A percentile compares a stretch with the other conserved stretches of the same genome.
Evolutionary conservation across 2,113 vertebrate genomes (phyloP).

Genomic region (Nettapus auritus): DNA sequence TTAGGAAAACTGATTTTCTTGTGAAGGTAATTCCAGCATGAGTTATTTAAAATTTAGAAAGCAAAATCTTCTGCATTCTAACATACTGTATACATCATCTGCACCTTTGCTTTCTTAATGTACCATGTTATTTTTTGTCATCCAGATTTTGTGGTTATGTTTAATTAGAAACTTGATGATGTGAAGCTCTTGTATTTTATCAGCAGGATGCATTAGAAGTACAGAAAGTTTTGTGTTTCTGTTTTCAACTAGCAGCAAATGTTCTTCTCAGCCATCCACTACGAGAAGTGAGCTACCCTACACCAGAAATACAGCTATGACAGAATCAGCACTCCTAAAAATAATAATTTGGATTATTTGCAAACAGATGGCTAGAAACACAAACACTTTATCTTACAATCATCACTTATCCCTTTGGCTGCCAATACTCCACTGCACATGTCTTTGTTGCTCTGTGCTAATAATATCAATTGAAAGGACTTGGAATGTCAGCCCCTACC

Average conservation of each 20-base stretch:
- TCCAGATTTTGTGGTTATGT: not conserved
- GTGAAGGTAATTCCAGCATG: not conserved
- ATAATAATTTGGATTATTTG: constrained; percentile 58
- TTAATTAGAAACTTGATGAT: not conserved
- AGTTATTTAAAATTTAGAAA: not conserved
- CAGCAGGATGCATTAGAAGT: not conserved
- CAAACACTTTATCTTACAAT: constrained; percentile 45
- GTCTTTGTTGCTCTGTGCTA: constrained; percentile 31
- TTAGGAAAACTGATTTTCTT: not conserved
- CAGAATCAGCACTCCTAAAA: constrained; percentile 27
- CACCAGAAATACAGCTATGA: not conserved
- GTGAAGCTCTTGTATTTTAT: not conserved
- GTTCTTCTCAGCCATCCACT: constrained; percentile 1
- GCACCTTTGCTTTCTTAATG: not conserved
- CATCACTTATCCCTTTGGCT: constrained; percentile 57
- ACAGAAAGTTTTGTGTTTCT: not conserved
- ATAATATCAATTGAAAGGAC: constrained; percentile 24
- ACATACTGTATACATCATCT: not conserved
- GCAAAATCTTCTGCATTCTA: not conserved
- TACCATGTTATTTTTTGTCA: not conserved
- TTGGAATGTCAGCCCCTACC: constrained; percentile 50
- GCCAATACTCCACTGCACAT: not conserved
- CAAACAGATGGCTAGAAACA: constrained; percentile 62
- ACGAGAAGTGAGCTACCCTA: not conserved
- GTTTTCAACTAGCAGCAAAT: not conserved